phyloP scores from a whole-genome alignment of 2,113 vertebrate genomes.

The Festucalex cinctus region DNA sequence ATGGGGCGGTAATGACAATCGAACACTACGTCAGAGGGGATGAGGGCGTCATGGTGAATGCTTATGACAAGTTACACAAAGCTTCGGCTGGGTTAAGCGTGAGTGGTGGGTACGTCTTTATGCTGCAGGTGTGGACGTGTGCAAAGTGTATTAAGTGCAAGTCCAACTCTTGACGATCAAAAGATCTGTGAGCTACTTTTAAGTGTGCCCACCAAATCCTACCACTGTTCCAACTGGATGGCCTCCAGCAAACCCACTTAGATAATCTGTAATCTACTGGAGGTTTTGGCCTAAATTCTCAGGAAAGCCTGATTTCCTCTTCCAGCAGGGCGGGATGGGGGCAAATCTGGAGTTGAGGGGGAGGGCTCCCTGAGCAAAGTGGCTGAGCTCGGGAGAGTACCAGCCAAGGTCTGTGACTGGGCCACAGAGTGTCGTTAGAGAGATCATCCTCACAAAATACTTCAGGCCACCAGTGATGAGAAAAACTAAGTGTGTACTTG shows the following conservation, averaged over 20 bases:
- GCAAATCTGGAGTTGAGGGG: slow-evolving; percentile 27
- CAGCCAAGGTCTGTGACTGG: slow-evolving; percentile 54
- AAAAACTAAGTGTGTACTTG: not conserved
- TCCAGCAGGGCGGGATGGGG: slow-evolving; percentile 29
- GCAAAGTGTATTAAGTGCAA: not conserved
- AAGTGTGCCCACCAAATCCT: not conserved
- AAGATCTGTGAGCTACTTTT: not conserved
- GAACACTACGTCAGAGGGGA: slow-evolving; percentile 25
- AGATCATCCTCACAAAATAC: not conserved
- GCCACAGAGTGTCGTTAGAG: slow-evolving; percentile 37
- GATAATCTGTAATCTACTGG: slow-evolving; percentile 58
- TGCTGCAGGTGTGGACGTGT: not conserved
- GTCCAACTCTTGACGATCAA: not conserved
- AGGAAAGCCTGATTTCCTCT: slow-evolving; percentile 39
- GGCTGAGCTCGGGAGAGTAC: slow-evolving; percentile 45
- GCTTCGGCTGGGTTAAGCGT: slow-evolving; percentile 57
- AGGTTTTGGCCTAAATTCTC: slow-evolving; percentile 55
- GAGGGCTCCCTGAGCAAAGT: slow-evolving; percentile 48
- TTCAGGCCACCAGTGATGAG: not conserved
- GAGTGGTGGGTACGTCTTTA: slow-evolving; percentile 7
- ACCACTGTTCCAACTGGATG: slow-evolving; percentile 22
- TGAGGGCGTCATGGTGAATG: slow-evolving; percentile 47
- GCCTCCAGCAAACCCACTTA: slow-evolving; percentile 31
- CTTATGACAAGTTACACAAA: slow-evolving; percentile 44
- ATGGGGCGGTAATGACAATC: slow-evolving; percentile 46